Conservation (phyloP, 2,797 vertebrate genomes). For the Pteropus rufus region DNA sequence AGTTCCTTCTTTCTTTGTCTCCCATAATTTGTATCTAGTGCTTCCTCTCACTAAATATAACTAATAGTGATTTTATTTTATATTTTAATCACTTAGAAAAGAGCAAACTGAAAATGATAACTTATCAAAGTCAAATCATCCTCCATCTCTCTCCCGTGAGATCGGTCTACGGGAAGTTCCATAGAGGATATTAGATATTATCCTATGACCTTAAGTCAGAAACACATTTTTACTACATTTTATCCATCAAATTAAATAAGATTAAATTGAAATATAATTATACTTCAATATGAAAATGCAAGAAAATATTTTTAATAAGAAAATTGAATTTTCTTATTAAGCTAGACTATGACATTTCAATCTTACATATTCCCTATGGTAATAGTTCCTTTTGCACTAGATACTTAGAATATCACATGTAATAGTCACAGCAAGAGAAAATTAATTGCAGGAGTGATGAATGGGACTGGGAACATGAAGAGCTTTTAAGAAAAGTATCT, state of each 20-base stretch:
- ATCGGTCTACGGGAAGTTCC: neutral
- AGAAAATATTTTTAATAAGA: neutral
- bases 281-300: too few species aligned
- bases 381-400: neutral
- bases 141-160: neutral
- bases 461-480: neutral
- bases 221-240: neutral
- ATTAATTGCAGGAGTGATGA: neutral
- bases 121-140: neutral
- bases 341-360: neutral
- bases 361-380: neutral
- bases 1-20: neutral
- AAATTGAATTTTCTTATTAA: slow-evolving; percentile 32
- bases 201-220: neutral
- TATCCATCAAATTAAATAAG: too few species aligned
- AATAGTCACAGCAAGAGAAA: neutral
- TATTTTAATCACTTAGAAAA: slow-evolving; percentile 17
- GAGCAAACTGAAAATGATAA: neutral
- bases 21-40: neutral
- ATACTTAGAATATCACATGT: neutral
- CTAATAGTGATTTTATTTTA: neutral
- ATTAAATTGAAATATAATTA: too few species aligned
- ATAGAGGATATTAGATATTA: neutral
- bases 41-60: neutral
- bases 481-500: neutral